These are phyloP conservation scores for Dinoponera quadriceps DNA, from an alignment of 1,140 invertebrate genomes.

Conservation along the genomic window DNA sequence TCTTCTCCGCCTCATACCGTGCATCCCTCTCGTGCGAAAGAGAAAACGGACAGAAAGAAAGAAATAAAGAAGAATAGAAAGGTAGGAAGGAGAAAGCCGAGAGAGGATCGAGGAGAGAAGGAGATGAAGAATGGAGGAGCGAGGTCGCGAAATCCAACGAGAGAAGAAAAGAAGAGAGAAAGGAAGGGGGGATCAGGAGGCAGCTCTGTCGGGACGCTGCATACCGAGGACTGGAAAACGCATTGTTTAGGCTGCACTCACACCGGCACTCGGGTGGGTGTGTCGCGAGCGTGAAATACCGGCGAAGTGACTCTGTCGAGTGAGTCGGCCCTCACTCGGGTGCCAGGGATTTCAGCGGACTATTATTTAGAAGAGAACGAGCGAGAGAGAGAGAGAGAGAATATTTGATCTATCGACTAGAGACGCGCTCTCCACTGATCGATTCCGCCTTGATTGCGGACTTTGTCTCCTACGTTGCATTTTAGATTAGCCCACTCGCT, in stretches of 20 bases:
- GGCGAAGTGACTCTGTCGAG: slow-evolving; percentile 64
- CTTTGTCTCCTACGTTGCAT: slow-evolving; percentile 9
- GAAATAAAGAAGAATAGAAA: neutral
- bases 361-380: neutral
- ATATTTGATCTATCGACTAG: slow-evolving; percentile 35
- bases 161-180: slow-evolving; percentile 55
- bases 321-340: slow-evolving; percentile 1
- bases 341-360: slow-evolving; percentile 50
- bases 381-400: neutral
- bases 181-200: slow-evolving; percentile 54
- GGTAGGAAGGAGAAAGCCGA: neutral
- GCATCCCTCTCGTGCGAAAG: slow-evolving; percentile 52
- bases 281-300: slow-evolving; percentile 78
- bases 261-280: slow-evolving; percentile 74
- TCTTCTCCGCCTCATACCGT: neutral
- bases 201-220: slow-evolving; percentile 48
- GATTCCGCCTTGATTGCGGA: slow-evolving; percentile 52
- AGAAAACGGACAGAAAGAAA: neutral
- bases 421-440: slow-evolving; percentile 32
- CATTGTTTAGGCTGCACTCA: slow-evolving; percentile 79
- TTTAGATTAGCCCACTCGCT: slow-evolving; percentile 47
- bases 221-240: slow-evolving; percentile 77
- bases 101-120: neutral
- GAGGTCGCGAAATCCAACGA: slow-evolving; percentile 40
- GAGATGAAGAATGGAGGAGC: neutral